phyloP scores from a whole-genome alignment of 1,140 invertebrate species.

The Tachypleus tridentatus region DNA sequence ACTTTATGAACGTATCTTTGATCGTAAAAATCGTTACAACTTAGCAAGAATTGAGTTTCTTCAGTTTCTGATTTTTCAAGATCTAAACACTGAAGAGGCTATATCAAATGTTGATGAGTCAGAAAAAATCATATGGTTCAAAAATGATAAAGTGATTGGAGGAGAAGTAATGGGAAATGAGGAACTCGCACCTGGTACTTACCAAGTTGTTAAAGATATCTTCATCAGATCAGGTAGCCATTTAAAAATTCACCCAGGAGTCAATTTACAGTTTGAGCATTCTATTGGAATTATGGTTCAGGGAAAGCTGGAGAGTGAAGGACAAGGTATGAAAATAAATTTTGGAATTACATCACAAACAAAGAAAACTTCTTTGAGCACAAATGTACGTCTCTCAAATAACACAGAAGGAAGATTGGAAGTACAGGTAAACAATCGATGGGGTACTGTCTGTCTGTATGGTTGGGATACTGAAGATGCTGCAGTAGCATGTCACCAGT shows the following conservation, averaged over 20 bases:
- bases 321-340: not conserved
- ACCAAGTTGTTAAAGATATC: conserved; percentile 72
- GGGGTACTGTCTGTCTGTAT: conserved; percentile 96
- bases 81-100: conserved; percentile 26
- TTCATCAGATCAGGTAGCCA: conserved; percentile 70
- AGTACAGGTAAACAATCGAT: conserved; percentile 59
- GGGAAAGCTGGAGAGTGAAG: conserved; percentile 55
- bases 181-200: conserved; percentile 57
- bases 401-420: conserved; percentile 39
- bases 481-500: conserved; percentile 84
- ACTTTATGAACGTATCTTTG: conserved; percentile 62
- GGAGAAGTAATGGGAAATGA: conserved; percentile 80
- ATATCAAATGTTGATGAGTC: conserved; percentile 26
- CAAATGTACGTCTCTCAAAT: conserved; percentile 18
- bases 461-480: conserved; percentile 88
- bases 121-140: conserved; percentile 22
- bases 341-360: not conserved
- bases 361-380: not conserved
- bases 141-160: conserved; percentile 45
- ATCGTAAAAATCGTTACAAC: conserved; percentile 83
- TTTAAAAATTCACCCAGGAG: conserved; percentile 70
- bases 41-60: conserved; percentile 73
- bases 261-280: conserved; percentile 65
- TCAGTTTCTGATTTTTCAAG: conserved; percentile 54
- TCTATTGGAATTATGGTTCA: conserved; percentile 94